Base-by-base conservation (phyloP, 1,140 invertebrate species). In the Notospermus geniculatus region DNA sequence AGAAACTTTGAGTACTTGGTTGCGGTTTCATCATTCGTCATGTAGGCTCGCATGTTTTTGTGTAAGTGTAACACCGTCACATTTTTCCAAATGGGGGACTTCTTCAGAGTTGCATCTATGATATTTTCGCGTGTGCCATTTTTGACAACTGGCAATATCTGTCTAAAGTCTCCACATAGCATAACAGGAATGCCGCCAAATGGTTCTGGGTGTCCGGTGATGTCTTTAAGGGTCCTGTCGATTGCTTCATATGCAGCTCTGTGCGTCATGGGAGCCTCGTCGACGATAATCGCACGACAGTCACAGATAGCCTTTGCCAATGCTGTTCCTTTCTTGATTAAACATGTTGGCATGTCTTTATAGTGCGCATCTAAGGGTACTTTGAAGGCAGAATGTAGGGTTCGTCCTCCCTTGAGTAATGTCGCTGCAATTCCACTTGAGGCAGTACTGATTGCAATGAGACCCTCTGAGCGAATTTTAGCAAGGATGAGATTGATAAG, bases 151-250 rank as follows among this genome's bases (percentile, higher is more conserved):
- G 46, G 46, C n/a, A 50, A 27, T 23, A 72, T 84, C 71, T 85
- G 81, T 53, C 81, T 60, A 69, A 85, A 86, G 74, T 85, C 80
- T 50, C 83, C 82, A 63, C 78, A 67, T 22, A 83, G 68, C 58
- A 63, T 36, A 56, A 84, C 62, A 29, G 79, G 59, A 75, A 70
- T 19, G 64, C 57, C 69, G 52, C 75, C 17, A 82, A 54, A 76
- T 82, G 70, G 45, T 54, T 66, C 50, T 62, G 64, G 54, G 66
- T 65, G 64, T 55, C 64, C 52, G 66, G 61, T 28, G 52, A 79
- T 56, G 67, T 81, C 69, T 63, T 69, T 54, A 46, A 80, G 64
- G 43, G 71, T 68, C 19, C 46, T 5, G 46, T 50, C 25, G 5
- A 50, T 19, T 5, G 46, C 25, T n/a, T 50, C 46, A n/a, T 23